phyloP scores from a whole-genome alignment of 2,888 invertebrate genomes.

The Drosophila hamatofila region DNA sequence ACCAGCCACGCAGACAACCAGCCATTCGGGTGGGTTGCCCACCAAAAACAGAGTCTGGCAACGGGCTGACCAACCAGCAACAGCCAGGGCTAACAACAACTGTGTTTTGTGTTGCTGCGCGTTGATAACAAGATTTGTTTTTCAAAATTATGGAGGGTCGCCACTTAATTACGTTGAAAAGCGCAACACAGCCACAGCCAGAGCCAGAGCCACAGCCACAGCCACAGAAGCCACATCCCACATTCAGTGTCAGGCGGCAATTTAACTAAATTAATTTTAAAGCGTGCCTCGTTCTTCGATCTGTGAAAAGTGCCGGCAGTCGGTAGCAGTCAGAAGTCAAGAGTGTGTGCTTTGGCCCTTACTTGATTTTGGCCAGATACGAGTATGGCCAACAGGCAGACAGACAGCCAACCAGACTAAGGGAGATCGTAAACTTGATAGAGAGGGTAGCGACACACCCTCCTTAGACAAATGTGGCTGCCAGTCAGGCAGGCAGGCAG shows the following conservation, averaged over 20 bases:
- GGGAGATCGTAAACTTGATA: slow-evolving; percentile 10
- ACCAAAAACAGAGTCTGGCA: not conserved
- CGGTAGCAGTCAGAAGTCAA: slow-evolving; percentile 62
- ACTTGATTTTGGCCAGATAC: slow-evolving; percentile 70
- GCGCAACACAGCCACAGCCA: slow-evolving; percentile 66
- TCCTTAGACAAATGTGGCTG: slow-evolving; percentile 70
- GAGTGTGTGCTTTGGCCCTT: slow-evolving; percentile 47
- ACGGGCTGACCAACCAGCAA: slow-evolving; percentile 38
- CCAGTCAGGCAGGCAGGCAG: slow-evolving; percentile 22
- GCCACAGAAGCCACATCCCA: slow-evolving; percentile 44
- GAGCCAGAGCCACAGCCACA: slow-evolving; percentile 51
- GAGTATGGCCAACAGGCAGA: slow-evolving; percentile 7
- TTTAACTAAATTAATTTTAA: slow-evolving; percentile 80
- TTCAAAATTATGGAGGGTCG: slow-evolving; percentile 69
- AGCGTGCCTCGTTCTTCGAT: slow-evolving; percentile 71
- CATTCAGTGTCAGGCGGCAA: slow-evolving; percentile 44
- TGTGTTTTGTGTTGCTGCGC: slow-evolving; percentile 71
- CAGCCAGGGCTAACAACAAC: slow-evolving; percentile 33
- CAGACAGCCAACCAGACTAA: not conserved
- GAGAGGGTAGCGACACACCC: slow-evolving; percentile 27
- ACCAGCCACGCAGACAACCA: slow-evolving; percentile 10
- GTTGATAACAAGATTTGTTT: slow-evolving; percentile 81
- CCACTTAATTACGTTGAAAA: slow-evolving; percentile 77
- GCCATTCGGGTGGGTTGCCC: slow-evolving; percentile 24
- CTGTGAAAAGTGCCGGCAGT: slow-evolving; percentile 37